Evolutionary conservation across 2,888 invertebrate genomes (phyloP).

Genomic region (Pelosia muscerda): DNA sequence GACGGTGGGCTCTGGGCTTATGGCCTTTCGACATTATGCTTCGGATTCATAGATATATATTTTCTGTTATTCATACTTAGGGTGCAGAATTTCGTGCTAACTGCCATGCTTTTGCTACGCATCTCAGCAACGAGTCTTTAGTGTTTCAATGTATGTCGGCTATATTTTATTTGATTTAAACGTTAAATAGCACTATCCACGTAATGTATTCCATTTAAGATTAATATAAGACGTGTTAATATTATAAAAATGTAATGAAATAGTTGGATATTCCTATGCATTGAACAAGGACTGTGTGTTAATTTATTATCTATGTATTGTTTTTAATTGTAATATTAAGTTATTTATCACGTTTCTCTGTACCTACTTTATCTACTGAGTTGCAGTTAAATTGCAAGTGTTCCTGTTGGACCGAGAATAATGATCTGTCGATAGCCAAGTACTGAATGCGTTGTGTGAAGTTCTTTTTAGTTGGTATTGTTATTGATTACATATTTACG

Average conservation of each 20-base stretch:
- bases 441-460: slow-evolving; percentile 71
- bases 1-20: slow-evolving; percentile 20
- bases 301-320: slow-evolving; percentile 81
- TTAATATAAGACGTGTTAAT: slow-evolving; percentile 78
- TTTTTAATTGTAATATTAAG: slow-evolving; percentile 75
- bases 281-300: slow-evolving; percentile 84
- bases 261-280: slow-evolving; percentile 78
- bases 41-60: slow-evolving; percentile 74
- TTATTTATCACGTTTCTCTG: slow-evolving; percentile 80
- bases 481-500: slow-evolving; percentile 62
- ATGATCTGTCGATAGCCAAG: slow-evolving; percentile 74
- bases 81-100: slow-evolving; percentile 84
- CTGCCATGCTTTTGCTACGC: slow-evolving; percentile 83
- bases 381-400: slow-evolving; percentile 67
- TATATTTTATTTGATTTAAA: slow-evolving; percentile 69
- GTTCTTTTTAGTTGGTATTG: slow-evolving; percentile 66
- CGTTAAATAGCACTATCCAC: slow-evolving; percentile 76
- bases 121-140: slow-evolving; percentile 78
- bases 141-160: slow-evolving; percentile 69
- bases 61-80: slow-evolving; percentile 79
- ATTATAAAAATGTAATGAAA: slow-evolving; percentile 73
- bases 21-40: slow-evolving; percentile 60
- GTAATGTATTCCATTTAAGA: slow-evolving; percentile 84
- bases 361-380: slow-evolving; percentile 53
- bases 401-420: slow-evolving; percentile 64